A percentile compares a stretch with the other conserved stretches of the same genome.
Conservation (phyloP, 2,888 invertebrate species). For the Cyclophora punctaria region DNA sequence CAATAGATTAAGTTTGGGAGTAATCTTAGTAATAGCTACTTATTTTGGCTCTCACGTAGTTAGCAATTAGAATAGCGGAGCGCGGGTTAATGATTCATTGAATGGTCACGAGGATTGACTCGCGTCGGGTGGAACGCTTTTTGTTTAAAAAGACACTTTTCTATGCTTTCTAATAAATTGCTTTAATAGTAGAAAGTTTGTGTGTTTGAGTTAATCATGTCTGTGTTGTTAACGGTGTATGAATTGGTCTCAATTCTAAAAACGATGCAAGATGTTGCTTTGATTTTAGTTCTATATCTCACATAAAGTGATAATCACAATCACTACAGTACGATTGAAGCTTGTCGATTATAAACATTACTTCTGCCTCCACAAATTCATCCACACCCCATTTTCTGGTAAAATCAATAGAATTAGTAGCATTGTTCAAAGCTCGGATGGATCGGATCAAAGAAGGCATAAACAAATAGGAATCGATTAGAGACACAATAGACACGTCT, state of each 20-base stretch:
- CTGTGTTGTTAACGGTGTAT: not conserved
- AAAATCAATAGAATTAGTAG: slow-evolving; percentile 4
- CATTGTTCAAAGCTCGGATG: not conserved
- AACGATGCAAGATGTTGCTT: too few species aligned
- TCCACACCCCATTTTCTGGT: too few species aligned
- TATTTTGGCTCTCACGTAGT: slow-evolving; percentile 36
- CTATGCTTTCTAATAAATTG: not conserved
- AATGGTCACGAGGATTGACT: slow-evolving; percentile 32
- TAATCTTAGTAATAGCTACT: slow-evolving; percentile 41
- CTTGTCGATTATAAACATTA: not conserved
- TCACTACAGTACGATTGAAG: too few species aligned
- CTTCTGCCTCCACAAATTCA: not conserved
- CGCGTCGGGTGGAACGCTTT: not conserved
- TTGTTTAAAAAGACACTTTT: not conserved
- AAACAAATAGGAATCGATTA: slow-evolving; percentile 19
- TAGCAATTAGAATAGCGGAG: slow-evolving; percentile 44
- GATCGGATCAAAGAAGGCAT: slow-evolving; percentile 9
- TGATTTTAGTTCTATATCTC: too few species aligned
- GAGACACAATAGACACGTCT: slow-evolving; percentile 10
- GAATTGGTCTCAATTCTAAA: not conserved
- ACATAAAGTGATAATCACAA: too few species aligned
- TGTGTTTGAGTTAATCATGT: not conserved
- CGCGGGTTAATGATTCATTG: slow-evolving; percentile 43
- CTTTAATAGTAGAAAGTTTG: not conserved
- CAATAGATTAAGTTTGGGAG: slow-evolving; percentile 39